Percentiles rank a stretch among this genome's conserved stretches.
phyloP scores from a whole-genome alignment of 2,888 invertebrate genomes.

The Acanthoscelides obtectus region DNA sequence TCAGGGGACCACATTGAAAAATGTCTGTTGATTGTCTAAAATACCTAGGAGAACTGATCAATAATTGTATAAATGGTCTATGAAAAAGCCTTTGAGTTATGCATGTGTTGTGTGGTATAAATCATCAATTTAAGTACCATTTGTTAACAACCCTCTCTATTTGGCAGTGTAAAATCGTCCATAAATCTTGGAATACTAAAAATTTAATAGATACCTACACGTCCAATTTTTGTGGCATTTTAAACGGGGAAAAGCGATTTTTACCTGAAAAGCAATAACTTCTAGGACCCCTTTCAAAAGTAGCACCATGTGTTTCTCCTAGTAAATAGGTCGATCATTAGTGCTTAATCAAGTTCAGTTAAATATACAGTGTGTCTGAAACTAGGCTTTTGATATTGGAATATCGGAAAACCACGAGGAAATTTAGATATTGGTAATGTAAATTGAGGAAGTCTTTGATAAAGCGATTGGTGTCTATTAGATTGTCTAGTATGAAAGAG shows the following conservation, averaged over 20 bases:
- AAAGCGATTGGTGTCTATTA: too few species aligned
- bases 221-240: not conserved
- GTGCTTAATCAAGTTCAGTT: not conserved
- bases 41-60: not conserved
- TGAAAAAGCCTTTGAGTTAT: not conserved
- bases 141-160: not conserved
- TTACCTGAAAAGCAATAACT: not conserved
- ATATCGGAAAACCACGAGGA: too few species aligned
- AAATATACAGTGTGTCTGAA: too few species aligned
- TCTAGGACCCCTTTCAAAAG: not conserved
- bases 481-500: too few species aligned
- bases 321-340: not conserved
- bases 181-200: not conserved
- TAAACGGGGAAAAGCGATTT: not conserved
- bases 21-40: too few species aligned
- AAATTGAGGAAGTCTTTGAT: too few species aligned
- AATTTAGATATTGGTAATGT: too few species aligned
- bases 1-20: too few species aligned
- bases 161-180: not conserved
- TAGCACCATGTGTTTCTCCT: not conserved
- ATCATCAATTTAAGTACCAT: not conserved
- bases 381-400: too few species aligned
- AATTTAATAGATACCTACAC: not conserved
- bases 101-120: not conserved
- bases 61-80: not conserved